These are phyloP conservation scores for Fissipunctia ypsillon DNA, from an alignment of 2,888 invertebrate species.

Conservation along the genomic window DNA sequence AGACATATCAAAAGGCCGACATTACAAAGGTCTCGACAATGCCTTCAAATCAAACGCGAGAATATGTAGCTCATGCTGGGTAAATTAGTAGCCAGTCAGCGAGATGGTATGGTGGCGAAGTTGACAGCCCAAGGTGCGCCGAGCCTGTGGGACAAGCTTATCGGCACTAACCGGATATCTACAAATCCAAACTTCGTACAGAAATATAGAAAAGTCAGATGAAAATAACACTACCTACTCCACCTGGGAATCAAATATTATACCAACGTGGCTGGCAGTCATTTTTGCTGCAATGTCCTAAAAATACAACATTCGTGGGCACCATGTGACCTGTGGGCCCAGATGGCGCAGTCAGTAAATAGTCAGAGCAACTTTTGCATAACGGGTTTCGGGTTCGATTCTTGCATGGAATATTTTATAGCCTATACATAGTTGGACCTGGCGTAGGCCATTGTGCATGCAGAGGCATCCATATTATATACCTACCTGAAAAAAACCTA, in stretches of 20 bases:
- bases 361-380: background rate
- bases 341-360: background rate
- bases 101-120: background rate
- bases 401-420: background rate
- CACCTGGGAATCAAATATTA: background rate
- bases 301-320: background rate
- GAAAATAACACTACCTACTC: background rate
- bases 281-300: background rate
- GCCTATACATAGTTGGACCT: background rate
- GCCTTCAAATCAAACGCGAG: background rate
- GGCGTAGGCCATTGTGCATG: background rate
- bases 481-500: background rate
- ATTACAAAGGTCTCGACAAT: background rate
- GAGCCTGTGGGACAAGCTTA: no score
- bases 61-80: background rate
- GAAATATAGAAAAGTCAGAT: background rate
- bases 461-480: background rate
- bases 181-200: background rate
- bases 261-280: background rate
- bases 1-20: no score
- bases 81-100: background rate
- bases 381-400: background rate
- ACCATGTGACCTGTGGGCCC: background rate
- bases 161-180: no score
- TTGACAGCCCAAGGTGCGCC: background rate